phyloP scores from a whole-genome alignment of 1,140 invertebrate genomes.

The Bursaphelenchus mucronatus region DNA sequence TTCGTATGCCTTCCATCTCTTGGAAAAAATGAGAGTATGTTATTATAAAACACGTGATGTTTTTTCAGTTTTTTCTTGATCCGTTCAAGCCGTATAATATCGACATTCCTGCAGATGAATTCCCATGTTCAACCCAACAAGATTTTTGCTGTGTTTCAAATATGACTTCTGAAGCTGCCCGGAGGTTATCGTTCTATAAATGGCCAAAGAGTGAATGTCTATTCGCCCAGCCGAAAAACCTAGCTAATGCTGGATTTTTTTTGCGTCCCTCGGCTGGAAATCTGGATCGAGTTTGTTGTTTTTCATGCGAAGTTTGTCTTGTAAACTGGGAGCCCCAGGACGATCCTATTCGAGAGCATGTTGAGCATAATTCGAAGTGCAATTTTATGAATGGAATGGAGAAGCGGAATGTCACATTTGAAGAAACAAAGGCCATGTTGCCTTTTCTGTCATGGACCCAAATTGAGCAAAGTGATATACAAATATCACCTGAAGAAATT shows the following conservation, averaged over 20 bases:
- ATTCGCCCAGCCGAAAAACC: conserved; percentile 86
- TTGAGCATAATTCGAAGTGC: neutral
- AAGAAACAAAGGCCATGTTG: neutral
- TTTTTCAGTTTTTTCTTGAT: conserved; percentile 8
- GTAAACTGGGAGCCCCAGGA: conserved; percentile 92
- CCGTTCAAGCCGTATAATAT: conserved; percentile 9
- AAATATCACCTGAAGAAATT: neutral
- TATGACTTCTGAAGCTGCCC: conserved; percentile 86
- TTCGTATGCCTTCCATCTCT: conserved; percentile 7
- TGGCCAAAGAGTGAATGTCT: conserved; percentile 76
- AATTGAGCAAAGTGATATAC: conserved; percentile 3
- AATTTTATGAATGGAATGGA: conserved; percentile 14
- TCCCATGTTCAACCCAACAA: neutral
- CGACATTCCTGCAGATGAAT: neutral
- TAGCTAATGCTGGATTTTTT: conserved; percentile 91
- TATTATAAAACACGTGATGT: neutral
- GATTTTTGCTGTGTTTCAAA: neutral
- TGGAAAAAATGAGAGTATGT: conserved; percentile 16
- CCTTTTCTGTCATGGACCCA: conserved; percentile 3
- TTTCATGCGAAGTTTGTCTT: conserved; percentile 83
- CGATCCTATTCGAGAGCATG: conserved; percentile 71
- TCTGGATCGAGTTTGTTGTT: conserved; percentile 87
- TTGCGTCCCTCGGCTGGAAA: conserved; percentile 80
- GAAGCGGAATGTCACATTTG: neutral
- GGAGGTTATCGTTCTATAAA: conserved; percentile 79